Evolutionary conservation across 2,113 vertebrate genomes (phyloP).

Genomic region (Calyptomena viridis): DNA sequence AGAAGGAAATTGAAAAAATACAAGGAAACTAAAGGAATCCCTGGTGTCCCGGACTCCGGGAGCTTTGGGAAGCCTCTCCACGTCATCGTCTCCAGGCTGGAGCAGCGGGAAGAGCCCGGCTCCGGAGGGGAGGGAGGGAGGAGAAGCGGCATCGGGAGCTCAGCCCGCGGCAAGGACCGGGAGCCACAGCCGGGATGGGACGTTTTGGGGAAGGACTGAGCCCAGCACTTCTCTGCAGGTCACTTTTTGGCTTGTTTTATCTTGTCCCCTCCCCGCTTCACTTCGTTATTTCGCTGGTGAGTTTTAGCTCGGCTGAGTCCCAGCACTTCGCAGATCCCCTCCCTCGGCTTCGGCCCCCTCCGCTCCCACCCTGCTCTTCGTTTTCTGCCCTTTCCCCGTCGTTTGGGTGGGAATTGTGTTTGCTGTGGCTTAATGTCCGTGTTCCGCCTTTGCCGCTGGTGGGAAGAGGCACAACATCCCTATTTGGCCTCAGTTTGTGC

Average conservation of each 20-base stretch:
- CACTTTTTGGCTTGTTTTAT: neutral
- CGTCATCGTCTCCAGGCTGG: neutral
- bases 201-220: neutral
- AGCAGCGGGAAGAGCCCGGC: neutral
- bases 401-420: fast-evolving
- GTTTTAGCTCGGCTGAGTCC: neutral
- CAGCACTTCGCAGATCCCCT: neutral
- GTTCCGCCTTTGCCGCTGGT: neutral
- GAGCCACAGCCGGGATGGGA: neutral
- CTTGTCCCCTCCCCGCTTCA: fast-evolving
- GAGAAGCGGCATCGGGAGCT: neutral
- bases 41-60: fast-evolving
- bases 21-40: neutral
- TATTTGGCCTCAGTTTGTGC: neutral
- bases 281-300: neutral
- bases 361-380: neutral
- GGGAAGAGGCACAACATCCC: neutral
- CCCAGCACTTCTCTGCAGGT: conserved; percentile 11
- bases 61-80: neutral
- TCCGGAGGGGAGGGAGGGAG: neutral
- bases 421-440: fast-evolving
- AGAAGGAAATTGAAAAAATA: fast-evolving
- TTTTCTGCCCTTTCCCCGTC: neutral
- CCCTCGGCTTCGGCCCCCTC: neutral
- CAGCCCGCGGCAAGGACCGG: neutral